These are phyloP conservation scores for Spheniscus humboldti DNA, from an alignment of 2,797 vertebrate genomes.

Conservation along the genomic window DNA sequence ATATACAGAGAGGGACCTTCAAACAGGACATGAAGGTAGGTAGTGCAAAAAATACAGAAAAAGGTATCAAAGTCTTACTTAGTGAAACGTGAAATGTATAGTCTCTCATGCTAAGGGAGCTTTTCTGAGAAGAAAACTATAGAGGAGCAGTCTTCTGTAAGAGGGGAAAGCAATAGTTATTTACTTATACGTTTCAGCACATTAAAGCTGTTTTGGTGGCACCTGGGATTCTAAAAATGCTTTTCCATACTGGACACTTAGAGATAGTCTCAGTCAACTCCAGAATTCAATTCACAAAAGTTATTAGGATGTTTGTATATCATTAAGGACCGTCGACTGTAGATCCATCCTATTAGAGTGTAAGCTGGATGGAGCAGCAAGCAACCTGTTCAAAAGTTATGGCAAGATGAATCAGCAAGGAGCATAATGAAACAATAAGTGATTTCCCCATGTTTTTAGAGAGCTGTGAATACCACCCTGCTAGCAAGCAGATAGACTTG, in stretches of 20 bases:
- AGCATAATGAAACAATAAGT: rapidly evolving
- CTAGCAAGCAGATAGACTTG: rapidly evolving
- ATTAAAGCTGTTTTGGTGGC: not conserved
- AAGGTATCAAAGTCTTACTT: not conserved
- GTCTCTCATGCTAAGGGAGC: not conserved
- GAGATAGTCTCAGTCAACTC: not conserved
- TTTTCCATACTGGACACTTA: not conserved
- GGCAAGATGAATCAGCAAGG: not conserved
- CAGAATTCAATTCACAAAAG: not conserved
- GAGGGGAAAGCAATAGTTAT: not conserved
- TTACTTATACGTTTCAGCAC: not conserved
- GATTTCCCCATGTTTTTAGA: rapidly evolving
- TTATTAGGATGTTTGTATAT: not conserved
- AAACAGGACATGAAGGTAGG: not conserved
- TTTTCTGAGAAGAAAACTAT: not conserved
- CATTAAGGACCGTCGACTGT: not conserved
- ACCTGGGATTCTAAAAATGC: not conserved
- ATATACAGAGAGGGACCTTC: not conserved
- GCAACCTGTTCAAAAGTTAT: not conserved
- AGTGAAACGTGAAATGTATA: not conserved
- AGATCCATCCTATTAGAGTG: not conserved
- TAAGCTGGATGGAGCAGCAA: not conserved
- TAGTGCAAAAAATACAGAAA: not conserved
- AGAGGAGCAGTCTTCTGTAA: not conserved
- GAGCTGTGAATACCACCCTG: not conserved